Conservation (phyloP, 2,113 vertebrate genomes). For the Pedionomus torquatus region DNA sequence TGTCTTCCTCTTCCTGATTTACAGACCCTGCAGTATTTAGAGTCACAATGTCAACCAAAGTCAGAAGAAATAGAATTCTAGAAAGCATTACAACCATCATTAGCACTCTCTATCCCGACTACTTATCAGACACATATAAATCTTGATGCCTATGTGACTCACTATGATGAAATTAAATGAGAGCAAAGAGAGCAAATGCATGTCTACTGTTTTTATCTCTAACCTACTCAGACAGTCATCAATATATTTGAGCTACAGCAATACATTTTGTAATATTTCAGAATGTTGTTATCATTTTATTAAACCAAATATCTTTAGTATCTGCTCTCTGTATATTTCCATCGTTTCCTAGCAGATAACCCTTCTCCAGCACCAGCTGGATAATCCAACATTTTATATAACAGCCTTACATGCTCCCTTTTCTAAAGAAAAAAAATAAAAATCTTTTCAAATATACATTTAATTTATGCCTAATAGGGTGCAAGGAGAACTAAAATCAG, state of each 20-base stretch:
- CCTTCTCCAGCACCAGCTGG: neutral
- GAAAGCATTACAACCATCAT: conserved; percentile 54
- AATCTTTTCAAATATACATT: neutral
- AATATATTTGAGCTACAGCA: conserved; percentile 24
- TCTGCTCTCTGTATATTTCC: neutral
- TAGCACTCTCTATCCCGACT: conserved; percentile 24
- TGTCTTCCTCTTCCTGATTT: conserved; percentile 25
- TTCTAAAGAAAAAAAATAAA: neutral
- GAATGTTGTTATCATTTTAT: conserved; percentile 16
- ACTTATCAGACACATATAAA: conserved; percentile 64
- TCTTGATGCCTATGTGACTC: conserved; percentile 60
- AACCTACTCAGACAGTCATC: conserved; percentile 41
- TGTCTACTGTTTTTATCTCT: conserved; percentile 48
- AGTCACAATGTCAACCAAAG: conserved; percentile 63
- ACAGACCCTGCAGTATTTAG: conserved; percentile 40
- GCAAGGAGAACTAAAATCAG: neutral
- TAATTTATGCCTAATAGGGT: neutral
- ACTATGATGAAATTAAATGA: conserved; percentile 61
- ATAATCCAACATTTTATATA: neutral
- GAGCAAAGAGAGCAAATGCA: conserved; percentile 49
- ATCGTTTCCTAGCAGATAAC: neutral
- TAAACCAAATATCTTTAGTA: neutral
- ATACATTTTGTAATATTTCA: conserved; percentile 29
- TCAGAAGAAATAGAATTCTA: conserved; percentile 59
- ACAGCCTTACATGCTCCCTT: neutral